Base-by-base conservation (phyloP, 2,113 vertebrate species). In the Syngnathus floridae region DNA sequence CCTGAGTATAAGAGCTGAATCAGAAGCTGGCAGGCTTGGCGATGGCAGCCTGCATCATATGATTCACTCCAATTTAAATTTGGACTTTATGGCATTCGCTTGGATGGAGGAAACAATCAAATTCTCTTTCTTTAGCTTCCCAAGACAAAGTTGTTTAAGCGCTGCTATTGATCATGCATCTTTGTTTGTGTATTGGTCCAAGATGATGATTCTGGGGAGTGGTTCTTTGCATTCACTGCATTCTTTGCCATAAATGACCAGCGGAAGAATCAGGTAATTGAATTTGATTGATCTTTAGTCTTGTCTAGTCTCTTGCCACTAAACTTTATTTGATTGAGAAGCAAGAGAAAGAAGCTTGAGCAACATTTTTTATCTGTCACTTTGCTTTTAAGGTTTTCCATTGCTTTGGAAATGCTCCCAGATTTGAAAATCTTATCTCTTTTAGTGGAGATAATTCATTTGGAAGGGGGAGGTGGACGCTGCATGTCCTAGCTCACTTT, bases 1-100 rank as follows among this genome's bases (percentile, higher is more conserved):
- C 69, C 45, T 21, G 72, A 80, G 68, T 67, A 74, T 63, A 85
- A 82, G 65, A 65, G 81, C 83, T 87, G 83, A 85, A 79, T 85
- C 81, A 85, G 83, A 83, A 82, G 67, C 76, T 85, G 83, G 82
- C 80, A 75, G 58, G 59, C 69, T 65, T 8, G 56, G 66, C 46
- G 59, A 65, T 70, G 70, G 73, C 54, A 61, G 61, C 69, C 69
- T 56, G 73, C 72, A 78, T 69, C 73, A 71, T 56, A 69, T 79
- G 75, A 77, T 64, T 67, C 72, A 72, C 79, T 72, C 62, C 57
- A 48, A 66, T 71, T 41, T 82, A 82, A 82, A 87, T 85, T 78
- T 87, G 72, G 69, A 7, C 12, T 74, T 66, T 67, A 77, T n/a
- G 64, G 64, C 62, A 55, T 66, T 71, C 65, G 73, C 67, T 37